Evolutionary conservation across 1,140 invertebrate genomes (phyloP), one percentile per base, ranked within the genome.

Genomic region (Trachymyrmex cornetzi): DNA sequence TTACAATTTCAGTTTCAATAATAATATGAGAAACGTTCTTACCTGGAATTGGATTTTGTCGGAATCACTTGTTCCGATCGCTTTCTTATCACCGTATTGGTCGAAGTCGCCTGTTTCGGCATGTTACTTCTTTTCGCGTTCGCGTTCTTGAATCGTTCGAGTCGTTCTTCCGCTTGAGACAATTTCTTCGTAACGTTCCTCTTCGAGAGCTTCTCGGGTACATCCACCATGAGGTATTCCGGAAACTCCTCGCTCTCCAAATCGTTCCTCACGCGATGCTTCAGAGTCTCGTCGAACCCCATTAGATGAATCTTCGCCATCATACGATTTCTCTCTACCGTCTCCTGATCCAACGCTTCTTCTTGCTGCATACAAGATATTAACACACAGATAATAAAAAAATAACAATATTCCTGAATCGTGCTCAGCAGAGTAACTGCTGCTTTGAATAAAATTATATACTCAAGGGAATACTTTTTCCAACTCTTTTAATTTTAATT

Each of bases 111-210:
- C 16, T 90, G 90, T 86, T 92, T 94, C 74, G 81, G 50, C 50
- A 86, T 89, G 87, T 86, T 89, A 48, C 27, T 90, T 71, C 90
- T 92, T 57, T 91, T 94, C 22, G 91, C 86, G 53, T 92, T 94
- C 5, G 91, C 50, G 72, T 89, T 93, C 87, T 91, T 94, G 63
- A 93, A 92, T n/a, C 92, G 93, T 74, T 94, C 93, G 34, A 94
- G 84, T 81, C 91, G 92, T 30, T 90, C 89, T 75, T 93, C 93
- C 16, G 91, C 91, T 63, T 93, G 92, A 7, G 93, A 92, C 55
- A 91, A 80, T 87, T 93, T 93, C 63, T 92, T 94, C 59, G 89
- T 71, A 27, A 86, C 77, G 27, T 87, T 88, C 89, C 85, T 90
- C 69, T 88, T 93, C 71, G 90, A 89, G 67, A 91, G 86, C 87